phyloP scores from a whole-genome alignment of 2,113 vertebrate genomes.

The Limnothrissa miodon region DNA sequence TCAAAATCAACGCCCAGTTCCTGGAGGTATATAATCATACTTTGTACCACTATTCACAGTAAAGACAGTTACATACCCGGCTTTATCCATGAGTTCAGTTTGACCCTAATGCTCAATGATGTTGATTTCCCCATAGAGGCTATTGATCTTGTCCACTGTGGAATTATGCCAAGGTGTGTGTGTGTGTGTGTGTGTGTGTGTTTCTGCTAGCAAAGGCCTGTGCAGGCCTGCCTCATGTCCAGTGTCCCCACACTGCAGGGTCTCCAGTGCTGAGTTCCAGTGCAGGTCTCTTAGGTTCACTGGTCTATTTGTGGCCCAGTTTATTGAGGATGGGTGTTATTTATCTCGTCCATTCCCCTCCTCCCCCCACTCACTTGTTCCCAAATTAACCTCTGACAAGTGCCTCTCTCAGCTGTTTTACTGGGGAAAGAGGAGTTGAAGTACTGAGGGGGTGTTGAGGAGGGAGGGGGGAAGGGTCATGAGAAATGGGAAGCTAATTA shows the following conservation, averaged over 20 bases:
- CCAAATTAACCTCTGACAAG: conserved; percentile 44
- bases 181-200: neutral
- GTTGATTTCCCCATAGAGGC: neutral
- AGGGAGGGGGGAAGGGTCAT: too few relatives aligned
- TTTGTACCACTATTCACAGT: neutral
- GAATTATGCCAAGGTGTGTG: neutral
- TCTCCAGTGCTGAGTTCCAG: neutral
- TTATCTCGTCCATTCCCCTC: conserved; percentile 27
- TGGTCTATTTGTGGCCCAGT: conserved; percentile 28
- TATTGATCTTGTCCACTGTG: neutral
- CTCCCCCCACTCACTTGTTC: neutral
- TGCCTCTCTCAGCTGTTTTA: conserved; percentile 34
- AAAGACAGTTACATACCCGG: neutral
- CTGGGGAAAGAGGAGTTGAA: neutral
- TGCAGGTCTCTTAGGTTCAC: conserved; percentile 21
- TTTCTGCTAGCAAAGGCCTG: neutral
- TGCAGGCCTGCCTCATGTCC: neutral
- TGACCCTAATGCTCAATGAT: neutral
- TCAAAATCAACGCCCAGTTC: conserved; percentile 97
- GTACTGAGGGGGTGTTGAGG: neutral
- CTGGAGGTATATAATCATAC: conserved; percentile 77
- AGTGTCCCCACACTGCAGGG: neutral
- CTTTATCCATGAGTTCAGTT: neutral
- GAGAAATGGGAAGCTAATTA: neutral
- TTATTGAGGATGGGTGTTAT: conserved; percentile 38